Conservation (phyloP, 2,888 invertebrate genomes). For the Boloria selene region DNA sequence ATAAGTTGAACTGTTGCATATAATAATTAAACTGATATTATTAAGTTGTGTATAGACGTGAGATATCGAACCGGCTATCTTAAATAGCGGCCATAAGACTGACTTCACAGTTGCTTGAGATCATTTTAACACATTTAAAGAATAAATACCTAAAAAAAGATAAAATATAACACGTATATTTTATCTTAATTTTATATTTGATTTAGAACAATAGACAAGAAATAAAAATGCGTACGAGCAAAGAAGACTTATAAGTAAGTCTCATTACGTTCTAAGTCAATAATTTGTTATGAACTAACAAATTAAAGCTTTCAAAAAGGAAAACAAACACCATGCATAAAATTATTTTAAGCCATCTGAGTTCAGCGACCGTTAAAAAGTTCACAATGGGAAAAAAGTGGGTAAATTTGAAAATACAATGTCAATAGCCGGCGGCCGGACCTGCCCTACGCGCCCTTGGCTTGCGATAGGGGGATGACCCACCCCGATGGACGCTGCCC, state of each 20-base stretch:
- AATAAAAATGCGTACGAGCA: too few relatives aligned
- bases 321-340: background rate
- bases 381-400: conserved; percentile 77
- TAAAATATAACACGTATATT: too few relatives aligned
- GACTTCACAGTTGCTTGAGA: conserved; percentile 26
- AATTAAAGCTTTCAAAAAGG: background rate
- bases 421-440: conserved; percentile 81
- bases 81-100: conserved; percentile 28
- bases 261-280: background rate
- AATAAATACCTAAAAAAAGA: background rate
- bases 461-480: conserved; percentile 80
- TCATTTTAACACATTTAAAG: conserved; percentile 34
- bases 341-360: conserved; percentile 20
- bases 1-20: conserved; percentile 47
- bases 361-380: conserved; percentile 78
- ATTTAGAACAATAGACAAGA: too few relatives aligned
- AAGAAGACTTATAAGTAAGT: too few relatives aligned
- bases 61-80: conserved; percentile 46
- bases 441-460: conserved; percentile 82
- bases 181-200: too few relatives aligned
- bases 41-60: conserved; percentile 73
- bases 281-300: background rate
- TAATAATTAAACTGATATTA: conserved; percentile 66
- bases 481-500: conserved; percentile 54
- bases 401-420: conserved; percentile 81